Evolutionary conservation across 2,113 vertebrate genomes (phyloP).

Genomic region (Actinemys pallida): DNA sequence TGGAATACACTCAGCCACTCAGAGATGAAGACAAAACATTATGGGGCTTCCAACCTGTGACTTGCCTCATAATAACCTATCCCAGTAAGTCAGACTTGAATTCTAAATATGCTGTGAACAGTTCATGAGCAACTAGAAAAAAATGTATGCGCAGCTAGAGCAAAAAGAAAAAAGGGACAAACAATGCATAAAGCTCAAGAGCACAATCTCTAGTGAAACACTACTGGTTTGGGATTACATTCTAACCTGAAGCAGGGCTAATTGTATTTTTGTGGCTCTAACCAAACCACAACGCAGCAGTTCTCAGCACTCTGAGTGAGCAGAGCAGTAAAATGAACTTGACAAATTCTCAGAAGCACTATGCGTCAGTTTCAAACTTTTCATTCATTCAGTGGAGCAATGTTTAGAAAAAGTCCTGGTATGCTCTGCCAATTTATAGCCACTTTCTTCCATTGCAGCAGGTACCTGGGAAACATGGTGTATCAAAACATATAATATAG

Average conservation of each 20-base stretch:
- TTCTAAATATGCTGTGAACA: neutral
- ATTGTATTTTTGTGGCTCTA: neutral
- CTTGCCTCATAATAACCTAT: neutral
- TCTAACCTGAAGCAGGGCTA: neutral
- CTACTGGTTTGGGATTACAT: neutral
- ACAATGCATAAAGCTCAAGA: neutral
- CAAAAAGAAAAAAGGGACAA: neutral
- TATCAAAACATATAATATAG: neutral
- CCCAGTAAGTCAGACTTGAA: conserved; percentile 3
- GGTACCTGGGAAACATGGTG: neutral
- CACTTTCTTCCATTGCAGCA: neutral
- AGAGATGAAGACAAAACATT: conserved; percentile 19
- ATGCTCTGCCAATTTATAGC: neutral
- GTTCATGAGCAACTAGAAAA: neutral
- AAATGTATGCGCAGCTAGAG: neutral
- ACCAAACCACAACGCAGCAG: neutral
- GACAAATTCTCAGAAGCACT: neutral
- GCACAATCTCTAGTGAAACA: neutral
- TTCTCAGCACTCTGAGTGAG: neutral
- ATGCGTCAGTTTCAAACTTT: neutral
- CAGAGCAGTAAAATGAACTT: neutral
- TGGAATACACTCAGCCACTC: neutral
- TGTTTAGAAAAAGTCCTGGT: neutral
- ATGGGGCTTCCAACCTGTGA: conserved; percentile 3
- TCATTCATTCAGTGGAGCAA: neutral